Evolutionary conservation across 2,888 invertebrate genomes (phyloP).

Genomic region (Agriopis marginaria): DNA sequence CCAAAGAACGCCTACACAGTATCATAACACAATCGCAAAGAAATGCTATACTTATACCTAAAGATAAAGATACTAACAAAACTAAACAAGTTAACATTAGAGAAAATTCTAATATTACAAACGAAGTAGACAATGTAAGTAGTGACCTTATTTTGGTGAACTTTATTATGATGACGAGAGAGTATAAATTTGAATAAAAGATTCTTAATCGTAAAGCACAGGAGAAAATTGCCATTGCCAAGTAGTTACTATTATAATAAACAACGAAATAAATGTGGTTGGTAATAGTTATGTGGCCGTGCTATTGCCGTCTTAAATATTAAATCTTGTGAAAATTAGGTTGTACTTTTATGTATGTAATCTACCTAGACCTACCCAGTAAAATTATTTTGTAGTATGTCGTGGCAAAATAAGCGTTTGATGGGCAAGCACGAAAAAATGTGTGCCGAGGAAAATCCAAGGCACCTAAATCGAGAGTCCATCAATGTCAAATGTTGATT

Average conservation of each 20-base stretch:
- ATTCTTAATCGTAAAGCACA: constrained; percentile 6
- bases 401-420: too few species aligned
- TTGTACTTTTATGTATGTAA: too few species aligned
- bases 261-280: constrained; percentile 11
- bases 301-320: too few species aligned
- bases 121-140: constrained; percentile 61
- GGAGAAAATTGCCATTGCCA: constrained; percentile 29
- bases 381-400: too few species aligned
- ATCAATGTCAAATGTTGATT: too few species aligned
- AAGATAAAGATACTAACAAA: constrained; percentile 52
- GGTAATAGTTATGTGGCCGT: background rate
- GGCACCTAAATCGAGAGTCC: too few species aligned
- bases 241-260: constrained; percentile 13
- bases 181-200: constrained; percentile 10
- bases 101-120: constrained; percentile 40
- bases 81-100: constrained; percentile 44
- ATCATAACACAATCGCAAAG: constrained; percentile 58
- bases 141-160: constrained; percentile 27
- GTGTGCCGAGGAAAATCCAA: too few species aligned
- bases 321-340: too few species aligned
- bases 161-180: constrained; percentile 2
- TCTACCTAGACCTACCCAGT: too few species aligned
- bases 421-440: too few species aligned
- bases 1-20: constrained; percentile 49
- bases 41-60: constrained; percentile 50